Conservation (phyloP, 1,140 invertebrate genomes). For the Metaphire vulgaris region DNA sequence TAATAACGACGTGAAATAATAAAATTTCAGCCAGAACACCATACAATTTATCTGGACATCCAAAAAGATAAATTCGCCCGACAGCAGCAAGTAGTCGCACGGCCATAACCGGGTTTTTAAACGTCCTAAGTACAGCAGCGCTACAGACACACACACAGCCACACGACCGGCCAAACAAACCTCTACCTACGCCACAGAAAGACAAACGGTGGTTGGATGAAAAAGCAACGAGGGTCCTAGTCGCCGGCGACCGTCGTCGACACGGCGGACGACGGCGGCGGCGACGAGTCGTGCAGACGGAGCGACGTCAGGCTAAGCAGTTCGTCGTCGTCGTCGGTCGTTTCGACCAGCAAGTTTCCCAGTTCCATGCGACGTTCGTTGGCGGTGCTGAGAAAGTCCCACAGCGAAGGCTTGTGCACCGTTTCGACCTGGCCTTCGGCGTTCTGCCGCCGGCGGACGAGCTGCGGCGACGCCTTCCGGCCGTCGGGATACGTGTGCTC, state of each 20-base stretch:
- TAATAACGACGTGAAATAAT: no score
- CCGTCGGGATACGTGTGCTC: constrained; percentile 74
- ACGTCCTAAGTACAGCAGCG: no score
- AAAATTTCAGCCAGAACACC: no score
- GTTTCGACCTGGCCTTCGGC: not conserved
- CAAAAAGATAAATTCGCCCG: no score
- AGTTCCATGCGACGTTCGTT: not conserved
- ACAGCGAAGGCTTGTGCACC: not conserved
- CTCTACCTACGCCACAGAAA: not conserved
- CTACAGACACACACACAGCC: no score
- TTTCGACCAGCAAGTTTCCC: not conserved
- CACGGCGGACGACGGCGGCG: no score
- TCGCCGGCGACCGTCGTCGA: not conserved
- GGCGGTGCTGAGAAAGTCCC: not conserved
- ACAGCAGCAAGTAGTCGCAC: no score
- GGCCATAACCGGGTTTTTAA: no score
- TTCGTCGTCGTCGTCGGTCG: not conserved
- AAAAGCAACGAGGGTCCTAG: not conserved
- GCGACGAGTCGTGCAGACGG: not conserved
- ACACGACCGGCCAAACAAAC: no score
- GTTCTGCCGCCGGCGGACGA: constrained; percentile 42
- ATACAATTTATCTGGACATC: no score
- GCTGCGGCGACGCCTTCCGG: constrained; percentile 66
- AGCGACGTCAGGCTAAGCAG: not conserved
- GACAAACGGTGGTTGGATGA: not conserved